phyloP scores from a whole-genome alignment of 2,113 vertebrate species.

The Puntigrus tetrazona region DNA sequence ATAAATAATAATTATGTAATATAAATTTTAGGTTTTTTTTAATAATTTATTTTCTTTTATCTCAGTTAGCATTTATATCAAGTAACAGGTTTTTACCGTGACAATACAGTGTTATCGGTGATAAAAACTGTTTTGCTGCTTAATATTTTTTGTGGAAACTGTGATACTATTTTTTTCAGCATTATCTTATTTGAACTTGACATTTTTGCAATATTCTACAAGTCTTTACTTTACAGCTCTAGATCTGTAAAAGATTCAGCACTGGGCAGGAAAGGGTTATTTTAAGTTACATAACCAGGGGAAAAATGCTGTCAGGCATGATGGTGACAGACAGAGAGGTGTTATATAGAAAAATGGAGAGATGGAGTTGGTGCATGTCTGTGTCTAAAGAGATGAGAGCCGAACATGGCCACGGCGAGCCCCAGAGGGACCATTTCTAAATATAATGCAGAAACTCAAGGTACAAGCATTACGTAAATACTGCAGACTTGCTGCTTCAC shows the following conservation, averaged over 20 bases:
- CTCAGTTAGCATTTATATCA: too few species aligned
- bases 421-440: conserved; percentile 9
- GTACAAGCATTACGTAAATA: conserved; percentile 5
- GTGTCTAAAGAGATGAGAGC: conserved; percentile 12
- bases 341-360: conserved; percentile 15
- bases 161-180: background rate
- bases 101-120: too few species aligned
- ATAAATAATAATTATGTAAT: too few species aligned
- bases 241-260: background rate
- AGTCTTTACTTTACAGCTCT: background rate
- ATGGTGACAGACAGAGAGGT: conserved; percentile 24
- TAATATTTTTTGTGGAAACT: background rate
- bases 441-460: conserved; percentile 27
- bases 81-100: too few species aligned
- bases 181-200: background rate
- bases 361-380: background rate
- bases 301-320: conserved; percentile 35
- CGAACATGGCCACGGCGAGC: conserved; percentile 24
- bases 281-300: conserved; percentile 33
- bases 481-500: background rate
- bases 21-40: too few species aligned
- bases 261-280: conserved; percentile 18
- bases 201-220: background rate
- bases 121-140: background rate
- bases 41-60: too few species aligned